A percentile compares a stretch with the other conserved stretches of the same genome.
These are phyloP conservation scores for Lapara coniferarum DNA, from an alignment of 2,888 invertebrate genomes.

Conservation along the genomic window DNA sequence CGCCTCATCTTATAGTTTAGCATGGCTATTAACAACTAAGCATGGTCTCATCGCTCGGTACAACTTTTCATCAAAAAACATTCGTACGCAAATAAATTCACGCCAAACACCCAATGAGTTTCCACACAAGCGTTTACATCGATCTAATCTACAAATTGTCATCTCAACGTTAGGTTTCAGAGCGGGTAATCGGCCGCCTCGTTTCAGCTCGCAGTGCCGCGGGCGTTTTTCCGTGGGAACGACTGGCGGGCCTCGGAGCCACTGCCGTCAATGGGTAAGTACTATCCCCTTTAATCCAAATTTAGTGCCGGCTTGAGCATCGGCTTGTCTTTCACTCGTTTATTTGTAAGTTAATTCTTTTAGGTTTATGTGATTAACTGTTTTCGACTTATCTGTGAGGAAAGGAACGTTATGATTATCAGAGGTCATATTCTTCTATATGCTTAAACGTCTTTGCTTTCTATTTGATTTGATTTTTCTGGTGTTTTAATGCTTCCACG, in stretches of 20 bases:
- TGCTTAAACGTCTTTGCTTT: too few relatives aligned
- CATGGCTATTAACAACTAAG: too few relatives aligned
- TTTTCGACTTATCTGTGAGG: background rate
- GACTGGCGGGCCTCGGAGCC: constrained; percentile 24
- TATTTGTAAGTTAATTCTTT: constrained; percentile 7
- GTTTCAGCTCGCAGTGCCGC: constrained; percentile 44
- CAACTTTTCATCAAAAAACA: background rate
- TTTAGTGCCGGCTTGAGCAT: constrained; percentile 38
- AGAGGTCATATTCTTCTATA: too few relatives aligned
- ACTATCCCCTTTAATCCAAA: constrained; percentile 44
- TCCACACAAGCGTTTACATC: constrained; percentile 17
- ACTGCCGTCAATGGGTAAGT: constrained; percentile 43
- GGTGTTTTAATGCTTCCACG: too few relatives aligned
- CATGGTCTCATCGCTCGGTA: too few relatives aligned
- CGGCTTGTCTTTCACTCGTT: constrained; percentile 28
- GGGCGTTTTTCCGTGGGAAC: constrained; percentile 58
- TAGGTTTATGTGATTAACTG: too few relatives aligned
- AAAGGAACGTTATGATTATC: background rate
- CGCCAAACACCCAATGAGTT: background rate
- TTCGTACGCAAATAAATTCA: background rate
- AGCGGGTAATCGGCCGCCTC: constrained; percentile 48
- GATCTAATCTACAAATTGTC: constrained; percentile 44
- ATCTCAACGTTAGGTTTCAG: constrained; percentile 51
- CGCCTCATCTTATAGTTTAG: too few relatives aligned
- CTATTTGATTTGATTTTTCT: too few relatives aligned